Base-by-base conservation (phyloP, 2,113 vertebrate species). In the Lynx canadensis region DNA sequence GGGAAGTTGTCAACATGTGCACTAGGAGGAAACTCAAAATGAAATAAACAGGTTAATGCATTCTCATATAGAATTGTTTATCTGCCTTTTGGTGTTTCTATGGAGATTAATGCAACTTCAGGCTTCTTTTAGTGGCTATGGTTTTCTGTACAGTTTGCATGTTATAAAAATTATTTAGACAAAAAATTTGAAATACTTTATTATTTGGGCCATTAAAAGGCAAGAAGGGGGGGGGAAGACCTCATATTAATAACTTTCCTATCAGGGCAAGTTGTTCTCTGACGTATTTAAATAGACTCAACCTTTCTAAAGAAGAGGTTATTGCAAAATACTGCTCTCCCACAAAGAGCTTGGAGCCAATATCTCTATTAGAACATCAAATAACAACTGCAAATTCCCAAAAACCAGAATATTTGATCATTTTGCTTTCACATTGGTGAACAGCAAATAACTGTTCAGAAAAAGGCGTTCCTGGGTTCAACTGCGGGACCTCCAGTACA, bases 141-240 rank as follows among this genome's bases (percentile, higher is more conserved):
- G 10, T 92, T 83, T 97, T 79, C 96, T 23, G 55, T 82, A 85
- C 73, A 79, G 79, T 92, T 95, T 89, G n/a, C 19, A 73, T 89
- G 76, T 29, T 97, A 76, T 84, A 95, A 95, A 97, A 96, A 95
- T 89, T 55, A 91, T 82, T 92, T 91, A 91, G 92, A 94, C 36
- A 89, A 76, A 89, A 84, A 36, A 55, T n/a, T 73, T 88, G 60
- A 97, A 95, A 92, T 27, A n/a, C 16, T 90, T 96, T 63, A 78
- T 94, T 90, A 85, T 81, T 81, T 82, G 81, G 76, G 63, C 19
- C 48, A 74, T 91, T 94, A 96, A 95, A 96, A 87, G 16, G 84
- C 25, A 95, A 93, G 76, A 55, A 21, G 10, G 36, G n/a, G 4
- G n/a, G 33, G 65, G 57, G n/a, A 89, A 87, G 80, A 0, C 48